Base-by-base conservation (phyloP, 2,888 invertebrate species). In the Disparrhopalites patrizii region DNA sequence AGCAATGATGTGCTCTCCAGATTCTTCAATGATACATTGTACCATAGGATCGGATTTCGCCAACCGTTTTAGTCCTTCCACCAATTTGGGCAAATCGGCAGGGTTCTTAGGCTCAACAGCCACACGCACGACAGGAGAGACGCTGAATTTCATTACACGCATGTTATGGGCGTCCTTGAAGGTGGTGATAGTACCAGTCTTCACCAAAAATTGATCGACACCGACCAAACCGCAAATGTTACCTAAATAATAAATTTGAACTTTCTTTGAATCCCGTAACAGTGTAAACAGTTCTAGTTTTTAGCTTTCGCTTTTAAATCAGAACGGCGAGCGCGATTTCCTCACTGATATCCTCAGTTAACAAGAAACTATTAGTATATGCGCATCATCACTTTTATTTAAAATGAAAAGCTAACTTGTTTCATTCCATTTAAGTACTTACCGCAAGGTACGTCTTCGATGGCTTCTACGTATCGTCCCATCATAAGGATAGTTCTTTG, bases 31-130 rank as follows among this genome's bases (percentile, higher is more conserved):
- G 83, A 95, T 93, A 85, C 97, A 98, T 83, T 99, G 93, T 76
- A 99, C 99, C 98, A 99, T 99, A 86, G 99, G 99, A 85, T 99
- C 99, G 65, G 98, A 99, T 82, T 99, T 99, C 79, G 98, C 95
- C 78, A 99, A 84, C 83, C 99, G 94, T 84, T 99, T 99, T 70
- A 99, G 85, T 79, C 80, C 92, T 85, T 98, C 97, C 66, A 98
- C 98, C 77, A 99, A 85, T 83, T 99, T 99, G 76, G 99, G 99
- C 81, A 99, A 84, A 83, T 99, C 99, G 64, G 97, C 93, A 20
- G 99, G 94, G 81, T 98, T 98, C 84, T 96, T 97, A 78, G 98
- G 96, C 82, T 99, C 99, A 1, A 99, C 99, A 76, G 99, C 99
- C 31, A 99, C 94, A 79, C 99, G 90, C 80, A 99, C 99, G 67